A percentile compares a stretch with the other conserved stretches of the same genome.
phyloP scores from a whole-genome alignment of 2,113 vertebrate genomes.

The Diglossa brunneiventris region DNA sequence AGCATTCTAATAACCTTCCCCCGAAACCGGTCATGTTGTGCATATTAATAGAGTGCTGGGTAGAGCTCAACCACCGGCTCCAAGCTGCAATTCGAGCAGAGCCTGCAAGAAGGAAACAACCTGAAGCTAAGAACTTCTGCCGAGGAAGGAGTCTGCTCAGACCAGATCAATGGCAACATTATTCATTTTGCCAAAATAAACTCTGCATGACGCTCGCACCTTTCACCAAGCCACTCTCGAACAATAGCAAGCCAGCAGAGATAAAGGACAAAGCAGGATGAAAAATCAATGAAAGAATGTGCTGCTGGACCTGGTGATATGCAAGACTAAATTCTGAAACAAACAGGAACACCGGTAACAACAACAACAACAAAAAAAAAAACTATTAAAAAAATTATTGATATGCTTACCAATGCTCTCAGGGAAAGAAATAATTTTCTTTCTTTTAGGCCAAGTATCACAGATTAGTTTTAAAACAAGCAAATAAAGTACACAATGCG shows the following conservation, averaged over 20 bases:
- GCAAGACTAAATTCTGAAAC: neutral
- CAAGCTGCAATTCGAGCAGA: slow-evolving; percentile 49
- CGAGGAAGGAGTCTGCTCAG: slow-evolving; percentile 66
- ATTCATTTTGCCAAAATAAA: slow-evolving; percentile 79
- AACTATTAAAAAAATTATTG: neutral
- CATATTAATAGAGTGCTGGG: slow-evolving; percentile 81
- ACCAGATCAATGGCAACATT: slow-evolving; percentile 57
- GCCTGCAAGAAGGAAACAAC: slow-evolving; percentile 61
- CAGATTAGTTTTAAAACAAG: neutral
- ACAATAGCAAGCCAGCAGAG: slow-evolving; percentile 67
- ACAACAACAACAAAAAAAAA: neutral
- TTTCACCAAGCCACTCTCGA: slow-evolving; percentile 76
- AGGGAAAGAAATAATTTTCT: neutral
- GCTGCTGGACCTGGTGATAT: neutral
- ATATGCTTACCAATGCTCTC: neutral
- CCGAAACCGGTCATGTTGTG: slow-evolving; percentile 82
- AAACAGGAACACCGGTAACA: neutral
- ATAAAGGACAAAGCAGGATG: slow-evolving; percentile 70
- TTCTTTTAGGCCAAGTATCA: neutral
- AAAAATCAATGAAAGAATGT: slow-evolving; percentile 22
- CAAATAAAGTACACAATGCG: rapidly evolving
- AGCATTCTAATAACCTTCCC: slow-evolving; percentile 91
- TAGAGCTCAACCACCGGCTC: slow-evolving; percentile 65
- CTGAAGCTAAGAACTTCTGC: slow-evolving; percentile 69
- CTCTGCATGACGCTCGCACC: slow-evolving; percentile 43